phyloP scores from a whole-genome alignment of 2,113 vertebrate species.

The Engystomops pustulosus region DNA sequence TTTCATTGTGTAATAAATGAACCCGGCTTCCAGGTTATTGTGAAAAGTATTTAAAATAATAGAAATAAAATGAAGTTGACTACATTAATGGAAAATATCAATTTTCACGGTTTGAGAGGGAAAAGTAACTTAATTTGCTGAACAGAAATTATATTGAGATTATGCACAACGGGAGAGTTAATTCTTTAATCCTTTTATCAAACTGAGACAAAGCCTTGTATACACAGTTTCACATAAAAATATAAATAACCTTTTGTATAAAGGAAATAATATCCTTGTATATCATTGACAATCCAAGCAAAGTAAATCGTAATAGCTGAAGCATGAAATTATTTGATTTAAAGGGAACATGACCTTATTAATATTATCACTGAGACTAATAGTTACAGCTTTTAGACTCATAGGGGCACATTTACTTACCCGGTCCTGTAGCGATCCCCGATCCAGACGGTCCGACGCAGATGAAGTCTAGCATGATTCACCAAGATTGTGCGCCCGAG shows the following conservation, averaged over 20 bases:
- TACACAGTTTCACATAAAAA: constrained; percentile 41
- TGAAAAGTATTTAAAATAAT: constrained; percentile 35
- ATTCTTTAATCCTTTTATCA: constrained; percentile 43
- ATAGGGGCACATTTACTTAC: too few relatives aligned
- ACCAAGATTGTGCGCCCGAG: too few relatives aligned
- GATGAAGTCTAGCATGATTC: too few relatives aligned
- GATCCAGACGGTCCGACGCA: too few relatives aligned
- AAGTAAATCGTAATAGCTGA: neutral
- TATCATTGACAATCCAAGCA: neutral
- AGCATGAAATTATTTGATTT: neutral
- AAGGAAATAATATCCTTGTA: constrained; percentile 2
- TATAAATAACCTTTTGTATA: constrained; percentile 28
- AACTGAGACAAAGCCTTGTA: constrained; percentile 30
- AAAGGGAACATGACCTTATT: neutral
- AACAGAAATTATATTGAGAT: constrained; percentile 44
- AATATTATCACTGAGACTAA: neutral
- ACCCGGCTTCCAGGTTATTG: neutral
- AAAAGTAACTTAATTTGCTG: constrained; percentile 38
- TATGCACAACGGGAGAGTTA: constrained; percentile 38
- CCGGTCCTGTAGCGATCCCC: too few relatives aligned
- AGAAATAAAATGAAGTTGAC: constrained; percentile 44
- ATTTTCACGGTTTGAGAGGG: constrained; percentile 39
- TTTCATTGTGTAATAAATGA: constrained; percentile 45
- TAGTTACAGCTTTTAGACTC: neutral
- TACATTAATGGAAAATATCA: constrained; percentile 43